These are phyloP conservation scores for Promerops cafer DNA, from an alignment of 2,113 vertebrate species.

Conservation along the genomic window DNA sequence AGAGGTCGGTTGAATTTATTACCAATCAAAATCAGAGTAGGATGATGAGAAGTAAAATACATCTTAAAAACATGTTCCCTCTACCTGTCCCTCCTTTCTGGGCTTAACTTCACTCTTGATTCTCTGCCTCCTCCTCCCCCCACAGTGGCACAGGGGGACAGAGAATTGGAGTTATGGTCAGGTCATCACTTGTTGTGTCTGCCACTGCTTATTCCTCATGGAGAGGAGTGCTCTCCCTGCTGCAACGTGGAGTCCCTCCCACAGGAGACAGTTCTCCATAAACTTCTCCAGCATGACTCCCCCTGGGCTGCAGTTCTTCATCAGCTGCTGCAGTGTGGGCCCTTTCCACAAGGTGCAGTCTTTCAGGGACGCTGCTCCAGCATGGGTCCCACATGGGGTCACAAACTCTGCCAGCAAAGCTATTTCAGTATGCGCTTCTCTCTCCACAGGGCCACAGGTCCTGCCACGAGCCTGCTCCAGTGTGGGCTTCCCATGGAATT, in stretches of 20 bases:
- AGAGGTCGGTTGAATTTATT: background rate
- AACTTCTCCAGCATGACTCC: background rate
- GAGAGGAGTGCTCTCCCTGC: background rate
- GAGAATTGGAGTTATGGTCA: background rate
- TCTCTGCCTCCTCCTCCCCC: background rate
- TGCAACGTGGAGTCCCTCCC: accelerated
- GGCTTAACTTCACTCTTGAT: background rate
- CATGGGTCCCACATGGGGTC: accelerated
- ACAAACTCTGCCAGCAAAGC: background rate
- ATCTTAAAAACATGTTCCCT: background rate
- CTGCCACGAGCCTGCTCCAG: background rate
- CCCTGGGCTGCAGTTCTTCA: background rate
- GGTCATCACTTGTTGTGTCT: background rate
- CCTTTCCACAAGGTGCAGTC: background rate
- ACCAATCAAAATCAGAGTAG: background rate
- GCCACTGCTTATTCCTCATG: background rate
- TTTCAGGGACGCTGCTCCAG: background rate
- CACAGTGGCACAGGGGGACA: background rate
- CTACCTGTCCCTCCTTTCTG: background rate
- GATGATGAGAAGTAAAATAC: background rate
- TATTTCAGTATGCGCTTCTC: background rate
- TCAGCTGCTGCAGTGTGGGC: accelerated
- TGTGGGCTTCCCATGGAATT: accelerated
- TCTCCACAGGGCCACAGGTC: background rate
- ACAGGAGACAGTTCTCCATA: background rate